These are phyloP conservation scores for Acanthopagrus latus DNA, from an alignment of 2,797 vertebrate genomes.

Conservation along the genomic window DNA sequence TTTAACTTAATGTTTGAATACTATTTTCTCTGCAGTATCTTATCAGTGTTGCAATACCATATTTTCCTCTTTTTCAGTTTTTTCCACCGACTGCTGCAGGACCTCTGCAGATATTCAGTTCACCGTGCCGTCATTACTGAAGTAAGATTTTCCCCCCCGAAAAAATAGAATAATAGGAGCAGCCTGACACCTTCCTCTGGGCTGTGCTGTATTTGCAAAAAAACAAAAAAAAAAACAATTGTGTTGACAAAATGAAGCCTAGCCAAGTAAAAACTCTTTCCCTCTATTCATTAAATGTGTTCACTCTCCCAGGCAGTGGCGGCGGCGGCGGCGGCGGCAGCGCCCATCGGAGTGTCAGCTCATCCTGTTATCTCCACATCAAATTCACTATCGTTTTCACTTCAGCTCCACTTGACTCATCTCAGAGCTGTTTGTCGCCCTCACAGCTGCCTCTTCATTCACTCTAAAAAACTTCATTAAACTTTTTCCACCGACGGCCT, in stretches of 20 bases:
- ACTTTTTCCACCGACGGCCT: slow-evolving; percentile 9
- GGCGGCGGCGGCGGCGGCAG: slow-evolving; percentile 23
- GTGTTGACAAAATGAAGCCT: slow-evolving; percentile 65
- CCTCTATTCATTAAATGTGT: slow-evolving; percentile 72
- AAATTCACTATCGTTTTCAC: slow-evolving; percentile 56
- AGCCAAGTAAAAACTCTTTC: slow-evolving; percentile 57
- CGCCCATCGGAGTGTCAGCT: slow-evolving; percentile 46
- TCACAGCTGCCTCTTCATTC: slow-evolving; percentile 34
- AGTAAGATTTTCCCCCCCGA: slow-evolving; percentile 11
- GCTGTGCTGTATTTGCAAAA: slow-evolving; percentile 45
- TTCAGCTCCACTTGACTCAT: slow-evolving; percentile 63
- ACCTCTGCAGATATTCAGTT: slow-evolving; percentile 1
- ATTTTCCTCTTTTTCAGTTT: neutral
- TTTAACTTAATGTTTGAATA: neutral
- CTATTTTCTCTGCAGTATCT: neutral
- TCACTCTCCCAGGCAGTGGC: slow-evolving; percentile 58
- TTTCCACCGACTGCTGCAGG: neutral
- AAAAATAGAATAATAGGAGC: neutral
- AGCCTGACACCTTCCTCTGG: slow-evolving; percentile 41
- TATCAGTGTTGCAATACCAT: neutral
- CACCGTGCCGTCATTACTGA: slow-evolving; percentile 5
- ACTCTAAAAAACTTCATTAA: slow-evolving; percentile 57
- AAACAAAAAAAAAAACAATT: slow-evolving; percentile 35
- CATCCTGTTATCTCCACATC: slow-evolving; percentile 73
- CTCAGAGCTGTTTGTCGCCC: slow-evolving; percentile 48